These are phyloP conservation scores for Diorhabda elongata DNA, from an alignment of 1,140 invertebrate genomes.

Conservation along the genomic window DNA sequence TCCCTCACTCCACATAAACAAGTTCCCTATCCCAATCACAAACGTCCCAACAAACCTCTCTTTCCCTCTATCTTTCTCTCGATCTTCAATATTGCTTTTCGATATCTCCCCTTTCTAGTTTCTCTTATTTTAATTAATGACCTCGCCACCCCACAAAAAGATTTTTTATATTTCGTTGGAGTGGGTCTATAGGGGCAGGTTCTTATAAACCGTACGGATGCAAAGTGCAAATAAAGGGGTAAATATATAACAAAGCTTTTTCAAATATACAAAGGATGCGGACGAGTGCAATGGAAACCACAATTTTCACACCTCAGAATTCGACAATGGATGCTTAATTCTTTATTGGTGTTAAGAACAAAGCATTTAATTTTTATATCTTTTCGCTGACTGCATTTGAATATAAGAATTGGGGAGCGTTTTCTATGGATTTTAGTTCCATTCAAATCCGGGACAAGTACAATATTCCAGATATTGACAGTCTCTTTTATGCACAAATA, in stretches of 20 bases:
- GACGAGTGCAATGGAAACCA: constrained; percentile 15
- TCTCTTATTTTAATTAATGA: constrained; percentile 29
- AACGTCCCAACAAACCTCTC: no score
- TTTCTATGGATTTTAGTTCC: neutral
- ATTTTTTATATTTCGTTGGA: neutral
- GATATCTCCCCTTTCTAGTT: constrained; percentile 8
- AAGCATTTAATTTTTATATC: constrained; percentile 12
- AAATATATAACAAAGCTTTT: constrained; percentile 20
- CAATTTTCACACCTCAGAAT: constrained; percentile 23
- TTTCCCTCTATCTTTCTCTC: no score
- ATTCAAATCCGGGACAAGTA: neutral
- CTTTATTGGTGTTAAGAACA: constrained; percentile 13
- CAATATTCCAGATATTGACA: no score
- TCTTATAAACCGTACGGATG: constrained; percentile 16
- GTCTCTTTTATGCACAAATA: no score
- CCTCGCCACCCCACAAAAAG: constrained; percentile 19
- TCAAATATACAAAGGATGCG: constrained; percentile 13
- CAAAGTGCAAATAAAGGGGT: constrained; percentile 24
- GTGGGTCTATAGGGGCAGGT: neutral
- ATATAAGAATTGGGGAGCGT: neutral
- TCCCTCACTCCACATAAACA: no score
- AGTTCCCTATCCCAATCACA: no score
- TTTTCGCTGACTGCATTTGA: constrained; percentile 6
- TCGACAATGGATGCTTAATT: constrained; percentile 7
- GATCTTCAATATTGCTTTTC: no score